These are phyloP conservation scores for Tromatobia lineatoria DNA, from an alignment of 2,888 invertebrate genomes.

Conservation along the genomic window DNA sequence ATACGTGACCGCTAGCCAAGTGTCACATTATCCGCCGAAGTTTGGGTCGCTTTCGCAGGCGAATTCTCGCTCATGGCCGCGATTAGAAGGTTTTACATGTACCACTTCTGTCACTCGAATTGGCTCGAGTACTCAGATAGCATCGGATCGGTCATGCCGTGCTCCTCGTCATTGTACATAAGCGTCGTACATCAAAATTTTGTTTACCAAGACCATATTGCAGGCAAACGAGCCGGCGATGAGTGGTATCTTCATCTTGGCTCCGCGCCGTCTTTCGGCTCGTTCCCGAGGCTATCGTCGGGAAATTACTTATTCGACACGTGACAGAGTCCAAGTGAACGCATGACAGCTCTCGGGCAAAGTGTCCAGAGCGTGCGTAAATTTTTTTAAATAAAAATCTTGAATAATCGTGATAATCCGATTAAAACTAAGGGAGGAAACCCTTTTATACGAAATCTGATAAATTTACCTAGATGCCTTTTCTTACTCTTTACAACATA, in stretches of 20 bases:
- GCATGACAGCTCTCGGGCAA: not conserved
- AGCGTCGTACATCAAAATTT: slow-evolving; percentile 22
- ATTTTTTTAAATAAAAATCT: not conserved
- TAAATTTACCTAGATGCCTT: no score
- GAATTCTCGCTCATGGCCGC: slow-evolving; percentile 62
- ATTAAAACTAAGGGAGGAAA: no score
- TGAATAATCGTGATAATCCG: no score
- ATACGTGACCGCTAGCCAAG: not conserved
- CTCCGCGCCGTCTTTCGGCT: slow-evolving; percentile 27
- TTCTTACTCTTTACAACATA: no score
- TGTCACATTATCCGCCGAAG: slow-evolving; percentile 17
- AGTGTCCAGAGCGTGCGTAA: not conserved
- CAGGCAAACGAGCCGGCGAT: slow-evolving; percentile 14
- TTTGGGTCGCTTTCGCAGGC: slow-evolving; percentile 8
- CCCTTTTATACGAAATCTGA: no score
- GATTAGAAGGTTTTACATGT: slow-evolving; percentile 59
- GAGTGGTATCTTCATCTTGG: slow-evolving; percentile 31
- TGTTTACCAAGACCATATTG: slow-evolving; percentile 48
- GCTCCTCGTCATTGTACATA: slow-evolving; percentile 14
- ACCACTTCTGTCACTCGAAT: slow-evolving; percentile 32
- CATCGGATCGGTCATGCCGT: slow-evolving; percentile 30
- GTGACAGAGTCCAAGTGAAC: no score
- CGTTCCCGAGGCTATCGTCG: no score
- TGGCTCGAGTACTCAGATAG: slow-evolving; percentile 57
- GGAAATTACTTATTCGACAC: no score